Base-by-base conservation (phyloP, 2,888 invertebrate species). In the Agapetus fuscipes region DNA sequence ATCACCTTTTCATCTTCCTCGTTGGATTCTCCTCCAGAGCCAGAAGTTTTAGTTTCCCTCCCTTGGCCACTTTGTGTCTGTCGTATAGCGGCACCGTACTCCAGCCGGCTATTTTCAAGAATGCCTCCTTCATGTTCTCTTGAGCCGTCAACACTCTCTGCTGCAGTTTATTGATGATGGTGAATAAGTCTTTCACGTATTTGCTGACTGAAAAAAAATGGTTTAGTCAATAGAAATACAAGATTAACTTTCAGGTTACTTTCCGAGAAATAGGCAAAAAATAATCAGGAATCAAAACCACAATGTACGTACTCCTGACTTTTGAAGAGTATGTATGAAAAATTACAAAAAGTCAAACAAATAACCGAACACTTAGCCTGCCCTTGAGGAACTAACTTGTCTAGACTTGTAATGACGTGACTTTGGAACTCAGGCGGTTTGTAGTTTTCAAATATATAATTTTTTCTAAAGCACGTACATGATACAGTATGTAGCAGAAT, bases 21-120 rank as follows among this genome's bases (percentile, higher is more conserved):
- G 71, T 68, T 3, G 61, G 57, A 12, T 74, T 60, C 49, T 80
- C 79, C 3, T 59, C 60, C 2, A 78, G 63, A 17, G 72, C 71
- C 1, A 87, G 56, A 30, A 76, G 56, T 49, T 71, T 66, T 40
- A 62, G 39, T 36, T 61, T 66, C 28, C 40, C 41, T 11, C 15
- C 33, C 30, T 64, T 65, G 0, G 57, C 57, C 35, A 66, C 66
- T 1, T 54, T 54, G 52, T 79, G 83, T 14, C 93, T 65, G 53
- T 79, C 76, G 55, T 83, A 85, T 5, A 94, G 61, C 0, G 91
- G 86, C 10, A 66, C 54, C 46, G 75, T 72, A 1, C 81, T 80
- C 90, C 91, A 93, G 0, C 66, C 62, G 1, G 72, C 68, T 16
- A 85, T 76, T 34, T 71, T 69, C 0, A 59, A 54, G 2, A 74